Base-by-base conservation (phyloP, 1,140 invertebrate genomes). In the Leptinotarsa defecta region DNA sequence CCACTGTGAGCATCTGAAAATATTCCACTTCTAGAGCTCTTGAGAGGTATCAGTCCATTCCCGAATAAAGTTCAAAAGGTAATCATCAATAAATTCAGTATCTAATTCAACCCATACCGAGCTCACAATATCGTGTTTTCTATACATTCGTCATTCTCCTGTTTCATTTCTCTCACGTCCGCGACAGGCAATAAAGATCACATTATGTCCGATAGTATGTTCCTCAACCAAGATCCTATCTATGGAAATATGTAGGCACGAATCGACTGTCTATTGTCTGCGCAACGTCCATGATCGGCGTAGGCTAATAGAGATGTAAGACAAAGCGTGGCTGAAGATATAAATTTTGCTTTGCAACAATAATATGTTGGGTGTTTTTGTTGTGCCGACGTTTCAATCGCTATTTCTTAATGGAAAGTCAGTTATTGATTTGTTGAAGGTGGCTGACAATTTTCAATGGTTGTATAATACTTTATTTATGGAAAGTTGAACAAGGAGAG, bases 161-260 rank as follows among this genome's bases (percentile, higher is more conserved):
- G 17, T 57, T 57, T 57, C 52, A 57, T 57, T 57, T 57, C n/a
- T 15, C n/a, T 57, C 52, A 57, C 52, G 52, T 57, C 52, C 52
- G 15, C n/a, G 52, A 19, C 52, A 57, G n/a, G 52, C 52, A 57
- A 57, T 57, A 57, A 57, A 57, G 52, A 57, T 57, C 52, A 57
- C 52, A 57, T 57, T 57, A 57, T 57, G 52, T 57, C 52, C 52
- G 52, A 57, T 57, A 57, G 52, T 57, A 57, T 57, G 6, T 57
- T 57, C n/a, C 15, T 57, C 52, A 19, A 57, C 52, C 15, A 4
- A 57, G 52, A 57, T 57, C 52, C 15, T 57, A 57, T 57, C 52
- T 57, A 57, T 57, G 52, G 52, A 57, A 57, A 57, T 57, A 57
- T 15, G 52, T 57, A 57, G 52, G 52, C 52, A 57, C n/a, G 52